These are phyloP conservation scores for Platichthys stellatus DNA, from an alignment of 2,113 vertebrate species.

Conservation along the genomic window DNA sequence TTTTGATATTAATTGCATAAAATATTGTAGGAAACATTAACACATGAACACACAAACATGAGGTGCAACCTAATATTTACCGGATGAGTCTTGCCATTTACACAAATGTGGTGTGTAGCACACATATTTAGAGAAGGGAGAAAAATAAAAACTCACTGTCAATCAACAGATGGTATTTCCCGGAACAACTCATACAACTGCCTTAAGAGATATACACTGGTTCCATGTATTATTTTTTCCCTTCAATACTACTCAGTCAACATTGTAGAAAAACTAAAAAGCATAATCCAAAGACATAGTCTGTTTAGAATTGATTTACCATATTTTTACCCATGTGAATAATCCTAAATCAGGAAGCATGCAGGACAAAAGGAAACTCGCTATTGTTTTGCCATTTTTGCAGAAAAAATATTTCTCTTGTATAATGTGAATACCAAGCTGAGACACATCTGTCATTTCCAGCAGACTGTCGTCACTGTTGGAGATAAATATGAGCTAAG, in stretches of 20 bases:
- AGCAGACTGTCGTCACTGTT: neutral
- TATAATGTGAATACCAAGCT: neutral
- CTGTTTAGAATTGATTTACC: no score
- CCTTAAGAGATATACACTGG: neutral
- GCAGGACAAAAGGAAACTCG: no score
- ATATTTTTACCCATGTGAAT: neutral
- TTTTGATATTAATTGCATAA: conserved; percentile 38
- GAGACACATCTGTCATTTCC: neutral
- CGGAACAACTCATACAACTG: neutral
- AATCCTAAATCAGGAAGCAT: neutral
- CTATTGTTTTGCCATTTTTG: no score
- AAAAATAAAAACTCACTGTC: neutral
- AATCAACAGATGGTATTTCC: neutral
- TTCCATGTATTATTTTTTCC: neutral
- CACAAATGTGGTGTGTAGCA: neutral
- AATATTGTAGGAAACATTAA: conserved; percentile 20
- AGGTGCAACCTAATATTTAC: conserved; percentile 49
- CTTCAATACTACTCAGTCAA: neutral
- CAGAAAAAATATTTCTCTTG: neutral
- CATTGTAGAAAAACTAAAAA: conserved; percentile 2
- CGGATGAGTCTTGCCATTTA: conserved; percentile 16
- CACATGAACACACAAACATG: neutral
- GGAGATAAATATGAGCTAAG: neutral
- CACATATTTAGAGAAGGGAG: neutral
- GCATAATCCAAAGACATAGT: no score